These are phyloP conservation scores for Mythimna pallens DNA, from an alignment of 2,888 invertebrate genomes.

Conservation along the genomic window DNA sequence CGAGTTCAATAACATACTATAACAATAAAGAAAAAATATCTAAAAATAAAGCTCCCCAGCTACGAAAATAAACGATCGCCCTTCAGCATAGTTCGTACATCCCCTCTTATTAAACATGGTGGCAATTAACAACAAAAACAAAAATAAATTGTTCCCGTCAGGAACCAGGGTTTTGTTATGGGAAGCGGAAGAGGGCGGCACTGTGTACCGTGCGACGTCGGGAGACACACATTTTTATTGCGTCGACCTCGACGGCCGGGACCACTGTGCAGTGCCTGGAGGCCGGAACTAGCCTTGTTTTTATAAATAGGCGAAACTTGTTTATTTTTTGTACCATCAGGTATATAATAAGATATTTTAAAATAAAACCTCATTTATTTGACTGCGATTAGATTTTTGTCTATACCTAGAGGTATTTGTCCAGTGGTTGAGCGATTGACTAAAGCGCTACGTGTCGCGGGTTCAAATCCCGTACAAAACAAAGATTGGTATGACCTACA, in stretches of 20 bases:
- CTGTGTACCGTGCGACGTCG: conserved; percentile 18
- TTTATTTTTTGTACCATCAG: not conserved
- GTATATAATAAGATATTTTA: no score
- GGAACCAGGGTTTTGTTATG: conserved; percentile 59
- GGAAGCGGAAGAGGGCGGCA: conserved; percentile 52
- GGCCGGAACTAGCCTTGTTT: conserved; percentile 42
- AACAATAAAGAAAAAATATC: not conserved
- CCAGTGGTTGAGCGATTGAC: no score
- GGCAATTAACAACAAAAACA: conserved; percentile 61
- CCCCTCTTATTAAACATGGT: conserved; percentile 36
- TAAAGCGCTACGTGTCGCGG: no score
- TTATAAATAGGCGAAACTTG: conserved; percentile 29
- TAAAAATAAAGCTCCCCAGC: not conserved
- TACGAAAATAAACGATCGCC: conserved; percentile 11
- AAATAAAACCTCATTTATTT: no score
- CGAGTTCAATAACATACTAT: not conserved
- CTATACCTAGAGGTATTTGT: no score
- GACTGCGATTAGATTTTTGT: no score
- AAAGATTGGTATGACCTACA: no score
- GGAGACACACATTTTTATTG: conserved; percentile 49
- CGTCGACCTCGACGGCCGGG: conserved; percentile 23
- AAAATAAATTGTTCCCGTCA: conserved; percentile 58
- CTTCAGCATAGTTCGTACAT: conserved; percentile 21
- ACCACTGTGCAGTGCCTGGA: not conserved
- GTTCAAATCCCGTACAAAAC: no score